Percentiles rank a stretch among this genome's conserved stretches.
These are phyloP conservation scores for Archocentrus centrarchus DNA, from an alignment of 2,113 vertebrate species.

Conservation along the genomic window DNA sequence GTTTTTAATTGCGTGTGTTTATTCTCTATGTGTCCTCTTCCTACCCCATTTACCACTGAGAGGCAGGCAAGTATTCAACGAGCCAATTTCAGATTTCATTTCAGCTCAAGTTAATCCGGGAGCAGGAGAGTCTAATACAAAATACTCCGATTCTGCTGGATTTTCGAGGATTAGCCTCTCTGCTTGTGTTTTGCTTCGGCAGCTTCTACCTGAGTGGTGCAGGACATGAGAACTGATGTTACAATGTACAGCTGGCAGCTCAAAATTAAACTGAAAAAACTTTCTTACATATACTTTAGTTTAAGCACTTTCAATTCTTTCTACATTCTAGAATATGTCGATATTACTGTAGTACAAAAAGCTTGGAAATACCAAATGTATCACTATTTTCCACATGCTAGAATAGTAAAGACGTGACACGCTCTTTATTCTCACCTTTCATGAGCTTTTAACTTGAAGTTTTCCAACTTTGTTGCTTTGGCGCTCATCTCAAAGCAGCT, in stretches of 20 bases:
- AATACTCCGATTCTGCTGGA: conserved; percentile 36
- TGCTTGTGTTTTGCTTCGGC: conserved; percentile 4
- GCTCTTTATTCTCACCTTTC: background rate
- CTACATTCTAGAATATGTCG: background rate
- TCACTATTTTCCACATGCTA: background rate
- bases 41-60: conserved; percentile 18
- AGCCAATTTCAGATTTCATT: conserved; percentile 64
- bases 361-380: background rate
- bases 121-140: conserved; percentile 31
- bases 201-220: conserved; percentile 37
- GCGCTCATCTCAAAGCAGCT: background rate
- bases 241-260: background rate
- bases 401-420: background rate
- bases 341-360: background rate
- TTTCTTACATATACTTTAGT: background rate
- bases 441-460: background rate
- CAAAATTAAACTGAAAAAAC: background rate
- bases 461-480: background rate
- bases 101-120: conserved; percentile 41
- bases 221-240: conserved; percentile 5
- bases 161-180: conserved; percentile 50
- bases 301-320: background rate
- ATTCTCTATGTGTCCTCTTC: background rate
- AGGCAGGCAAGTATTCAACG: conserved; percentile 23
- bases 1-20: conserved; percentile 19